phyloP scores from a whole-genome alignment of 2,888 invertebrate genomes.

The Chymomyza procnemis region DNA sequence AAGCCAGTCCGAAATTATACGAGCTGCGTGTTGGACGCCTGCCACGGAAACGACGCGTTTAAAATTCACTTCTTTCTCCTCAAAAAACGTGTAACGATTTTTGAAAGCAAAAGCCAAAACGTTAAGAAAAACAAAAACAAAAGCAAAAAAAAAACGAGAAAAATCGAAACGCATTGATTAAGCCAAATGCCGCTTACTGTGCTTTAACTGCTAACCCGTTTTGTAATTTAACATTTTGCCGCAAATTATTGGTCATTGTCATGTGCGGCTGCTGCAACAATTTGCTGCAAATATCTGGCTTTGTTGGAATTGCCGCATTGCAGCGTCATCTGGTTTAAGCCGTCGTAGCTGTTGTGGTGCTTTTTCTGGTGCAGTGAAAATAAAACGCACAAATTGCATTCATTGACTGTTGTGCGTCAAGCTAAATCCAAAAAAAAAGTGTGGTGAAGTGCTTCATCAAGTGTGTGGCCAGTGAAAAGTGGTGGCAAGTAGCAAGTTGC shows the following conservation, averaged over 20 bases:
- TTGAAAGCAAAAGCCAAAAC: constrained; percentile 10
- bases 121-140: constrained; percentile 8
- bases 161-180: constrained; percentile 30
- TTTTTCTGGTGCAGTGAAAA: background rate
- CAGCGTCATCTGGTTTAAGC: background rate
- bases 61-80: background rate
- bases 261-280: constrained; percentile 22
- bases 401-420: constrained; percentile 53
- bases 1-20: constrained; percentile 57
- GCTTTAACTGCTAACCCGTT: background rate
- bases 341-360: background rate
- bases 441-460: constrained; percentile 24
- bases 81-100: background rate
- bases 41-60: constrained; percentile 14
- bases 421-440: constrained; percentile 3
- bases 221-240: background rate
- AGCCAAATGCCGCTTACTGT: constrained; percentile 35
- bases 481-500: background rate
- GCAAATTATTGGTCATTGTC: constrained; percentile 29
- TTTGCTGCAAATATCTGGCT: constrained; percentile 17
- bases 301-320: constrained; percentile 7
- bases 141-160: constrained; percentile 2
- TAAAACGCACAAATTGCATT: constrained; percentile 47
- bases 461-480: background rate
- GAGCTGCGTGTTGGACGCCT: constrained; percentile 59